Evolutionary conservation across 1,140 invertebrate genomes (phyloP), one percentile per base, ranked within the genome.

Genomic region (Aplysia californica): DNA sequence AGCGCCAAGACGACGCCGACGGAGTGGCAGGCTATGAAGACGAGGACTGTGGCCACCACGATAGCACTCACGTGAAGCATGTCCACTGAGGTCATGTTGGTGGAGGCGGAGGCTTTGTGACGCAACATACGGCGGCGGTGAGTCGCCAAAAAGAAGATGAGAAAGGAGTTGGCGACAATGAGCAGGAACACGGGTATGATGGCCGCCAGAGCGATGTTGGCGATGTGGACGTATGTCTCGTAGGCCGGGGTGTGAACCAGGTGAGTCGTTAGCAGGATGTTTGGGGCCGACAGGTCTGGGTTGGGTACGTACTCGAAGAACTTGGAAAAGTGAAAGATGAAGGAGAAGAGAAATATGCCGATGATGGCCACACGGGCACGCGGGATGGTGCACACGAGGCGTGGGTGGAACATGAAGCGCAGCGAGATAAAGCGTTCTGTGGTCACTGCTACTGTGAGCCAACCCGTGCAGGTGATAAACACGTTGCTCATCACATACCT

Each of bases 341-440:
- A 89, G 0, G 96, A 94, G 82, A 96, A 94, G 56, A 95, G 87
- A 1, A 94, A 93, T 74, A 97, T 96, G 26, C 92, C 91, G 3
- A 95, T 88, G n/a, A 97, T 95, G 85, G 96, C 96, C 78, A 94
- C 92, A 68, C 95, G 92, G 18, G 96, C 96, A 41, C 96, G 91
- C 2, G 94, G 93, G 83, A 96, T 96, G 0, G 96, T 98, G 89
- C 96, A 98, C 23, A 97, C 92, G 0, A 95, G 94, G 61, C 95
- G 91, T 0, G 96, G 96, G 75, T 93, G 92, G 20, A 98, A 91
- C 0, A 96, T 96, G 89, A 97, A 95, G 86, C 96, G 97, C 0
- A 99, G 97, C 0, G 97, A 97, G 55, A 98, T 94, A 90, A 96
- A 98, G 59, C 97, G 92, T 89, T 98, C 97, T 78, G 97, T 91